Evolutionary conservation across 2,113 vertebrate species (phyloP), one percentile per base, ranked within the genome.

Genomic region (Seriola rivoliana): DNA sequence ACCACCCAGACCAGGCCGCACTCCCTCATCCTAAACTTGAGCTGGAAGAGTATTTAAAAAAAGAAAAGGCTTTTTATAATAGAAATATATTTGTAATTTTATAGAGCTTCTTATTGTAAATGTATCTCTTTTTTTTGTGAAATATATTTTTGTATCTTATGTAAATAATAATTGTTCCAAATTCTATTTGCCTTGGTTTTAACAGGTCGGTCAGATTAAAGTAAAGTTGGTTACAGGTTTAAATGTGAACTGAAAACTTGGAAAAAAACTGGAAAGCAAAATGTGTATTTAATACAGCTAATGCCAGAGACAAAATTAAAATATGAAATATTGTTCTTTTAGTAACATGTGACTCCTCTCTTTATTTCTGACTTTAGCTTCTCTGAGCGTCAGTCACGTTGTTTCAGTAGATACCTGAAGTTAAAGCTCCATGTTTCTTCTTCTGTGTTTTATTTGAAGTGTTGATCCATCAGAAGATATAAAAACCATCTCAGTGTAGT

Each of bases 71-170:
- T 95, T 96, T 94, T 95, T 95, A 94, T 94, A 93, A 95, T 92
- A 94, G 91, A 96, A 93, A 94, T 94, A 94, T 96, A 96, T 97
- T 96, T 97, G 95, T 96, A 96, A 97, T 97, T 97, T 96, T 97
- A 96, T 96, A 97, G 95, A 96, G 95, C 94, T 94, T 88, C 92
- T 93, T 94, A 95, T 93, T 96, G 93, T 95, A 96, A 85, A 93
- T 93, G 73, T 90, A 58, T 90, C 71, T 94, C 93, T 94, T 42
- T 75, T 88, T 93, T 91, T 93, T 92, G 93, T 94, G 95, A 96
- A 97, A 96, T 98, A 96, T 98, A 98, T 99, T 99, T 99, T 99
- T 99, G 94, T 99, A 99, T 95, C 90, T 93, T 78, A 71, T 95
- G 95, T 95, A 95, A 93, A 95, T 95, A 93, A 69, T 86, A 69